Evolutionary conservation across 2,797 vertebrate species (phyloP).

Genomic region (Phataginus tricuspis): DNA sequence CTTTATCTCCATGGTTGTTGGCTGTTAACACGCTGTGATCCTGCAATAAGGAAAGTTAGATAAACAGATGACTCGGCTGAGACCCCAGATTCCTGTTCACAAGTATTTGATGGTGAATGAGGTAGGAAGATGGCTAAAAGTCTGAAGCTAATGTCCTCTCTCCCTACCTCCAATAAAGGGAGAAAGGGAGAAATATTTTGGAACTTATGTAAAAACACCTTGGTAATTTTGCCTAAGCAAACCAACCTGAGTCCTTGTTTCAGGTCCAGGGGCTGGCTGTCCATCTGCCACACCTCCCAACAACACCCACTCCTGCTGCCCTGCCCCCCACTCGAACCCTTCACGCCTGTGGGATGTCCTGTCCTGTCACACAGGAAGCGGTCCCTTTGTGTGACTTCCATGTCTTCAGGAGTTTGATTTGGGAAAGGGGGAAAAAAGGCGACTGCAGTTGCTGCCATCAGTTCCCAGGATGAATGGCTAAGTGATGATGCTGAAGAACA

Average conservation of each 20-base stretch:
- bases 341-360: neutral
- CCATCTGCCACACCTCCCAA: no score
- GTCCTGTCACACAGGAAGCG: neutral
- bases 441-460: neutral
- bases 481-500: conserved; percentile 44
- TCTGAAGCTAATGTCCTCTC: neutral
- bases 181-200: neutral
- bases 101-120: neutral
- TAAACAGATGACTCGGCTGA: conserved; percentile 6
- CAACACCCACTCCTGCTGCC: no score
- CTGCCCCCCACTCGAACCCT: no score
- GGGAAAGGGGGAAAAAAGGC: neutral
- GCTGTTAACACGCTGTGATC: neutral
- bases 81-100: neutral
- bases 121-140: neutral
- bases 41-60: neutral
- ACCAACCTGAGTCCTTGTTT: neutral
- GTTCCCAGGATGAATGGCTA: conserved; percentile 54
- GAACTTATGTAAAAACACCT: neutral
- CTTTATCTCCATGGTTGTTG: neutral
- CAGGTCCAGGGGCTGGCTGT: neutral
- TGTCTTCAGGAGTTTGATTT: conserved; percentile 28
- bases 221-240: neutral
- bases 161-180: neutral
- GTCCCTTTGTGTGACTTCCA: conserved; percentile 4